phyloP scores from a whole-genome alignment of 2,888 invertebrate species.

The Nematopogon swammerdamellus region DNA sequence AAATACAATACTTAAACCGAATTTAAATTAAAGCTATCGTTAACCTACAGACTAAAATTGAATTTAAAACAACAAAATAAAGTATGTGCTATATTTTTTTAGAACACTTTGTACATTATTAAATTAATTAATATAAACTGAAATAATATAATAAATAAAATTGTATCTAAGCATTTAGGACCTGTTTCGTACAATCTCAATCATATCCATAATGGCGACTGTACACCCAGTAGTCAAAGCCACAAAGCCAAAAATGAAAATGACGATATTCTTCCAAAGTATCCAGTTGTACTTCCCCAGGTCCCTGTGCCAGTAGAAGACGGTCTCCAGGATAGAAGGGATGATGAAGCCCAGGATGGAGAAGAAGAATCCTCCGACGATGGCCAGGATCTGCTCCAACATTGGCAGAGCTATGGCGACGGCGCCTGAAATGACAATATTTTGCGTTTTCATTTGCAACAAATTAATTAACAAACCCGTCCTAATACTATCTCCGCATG shows the following conservation, averaged over 20 bases:
- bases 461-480: no score
- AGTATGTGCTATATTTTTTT: no score
- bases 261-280: constrained; percentile 62
- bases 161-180: constrained; percentile 12
- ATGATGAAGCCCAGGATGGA: constrained; percentile 72
- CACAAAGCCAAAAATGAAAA: constrained; percentile 59
- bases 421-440: constrained; percentile 38
- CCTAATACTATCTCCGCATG: no score
- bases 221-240: constrained; percentile 62
- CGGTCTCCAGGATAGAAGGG: constrained; percentile 72
- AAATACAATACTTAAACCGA: no score
- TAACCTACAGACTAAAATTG: no score
- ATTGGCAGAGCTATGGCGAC: constrained; percentile 69
- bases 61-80: no score
- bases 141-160: not conserved
- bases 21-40: no score
- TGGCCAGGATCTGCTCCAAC: constrained; percentile 44
- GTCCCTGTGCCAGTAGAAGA: constrained; percentile 63
- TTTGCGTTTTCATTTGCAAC: no score
- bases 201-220: constrained; percentile 34
- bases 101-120: no score
- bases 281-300: constrained; percentile 67
- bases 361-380: constrained; percentile 58
- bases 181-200: constrained; percentile 44
- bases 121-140: no score